phyloP scores from a whole-genome alignment of 2,113 vertebrate species.

The Melierax canorus region DNA sequence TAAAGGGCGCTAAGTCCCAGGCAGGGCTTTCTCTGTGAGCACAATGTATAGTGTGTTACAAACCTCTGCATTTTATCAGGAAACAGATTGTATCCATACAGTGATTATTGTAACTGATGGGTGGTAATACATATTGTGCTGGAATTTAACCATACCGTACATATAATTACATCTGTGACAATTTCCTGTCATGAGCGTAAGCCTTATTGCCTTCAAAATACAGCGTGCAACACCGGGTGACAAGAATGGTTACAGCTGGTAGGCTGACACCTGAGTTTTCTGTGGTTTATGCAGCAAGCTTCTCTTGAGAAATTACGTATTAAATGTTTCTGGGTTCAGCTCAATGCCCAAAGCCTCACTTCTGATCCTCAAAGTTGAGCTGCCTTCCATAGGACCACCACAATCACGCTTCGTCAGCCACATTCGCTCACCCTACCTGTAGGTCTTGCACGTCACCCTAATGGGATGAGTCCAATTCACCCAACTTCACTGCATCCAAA shows the following conservation, averaged over 20 bases:
- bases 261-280: not conserved
- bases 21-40: not conserved
- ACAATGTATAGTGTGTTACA: fast-evolving
- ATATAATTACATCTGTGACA: not conserved
- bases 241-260: not conserved
- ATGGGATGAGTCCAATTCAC: fast-evolving
- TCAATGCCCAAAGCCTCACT: not conserved
- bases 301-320: not conserved
- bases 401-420: not conserved
- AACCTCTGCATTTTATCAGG: not conserved
- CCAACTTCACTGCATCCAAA: not conserved
- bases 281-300: not conserved
- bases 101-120: not conserved
- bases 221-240: fast-evolving
- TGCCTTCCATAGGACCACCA: not conserved
- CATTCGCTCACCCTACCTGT: fast-evolving
- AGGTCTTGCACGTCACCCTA: not conserved
- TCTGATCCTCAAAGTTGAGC: fast-evolving
- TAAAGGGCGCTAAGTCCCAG: not conserved
- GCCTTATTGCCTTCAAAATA: not conserved
- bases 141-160: not conserved
- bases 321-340: not conserved
- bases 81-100: not conserved
- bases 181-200: not conserved
- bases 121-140: not conserved